A percentile compares a stretch with the other conserved stretches of the same genome.
Conservation (phyloP, 1,140 invertebrate genomes). For the Sesamia nonagrioides region DNA sequence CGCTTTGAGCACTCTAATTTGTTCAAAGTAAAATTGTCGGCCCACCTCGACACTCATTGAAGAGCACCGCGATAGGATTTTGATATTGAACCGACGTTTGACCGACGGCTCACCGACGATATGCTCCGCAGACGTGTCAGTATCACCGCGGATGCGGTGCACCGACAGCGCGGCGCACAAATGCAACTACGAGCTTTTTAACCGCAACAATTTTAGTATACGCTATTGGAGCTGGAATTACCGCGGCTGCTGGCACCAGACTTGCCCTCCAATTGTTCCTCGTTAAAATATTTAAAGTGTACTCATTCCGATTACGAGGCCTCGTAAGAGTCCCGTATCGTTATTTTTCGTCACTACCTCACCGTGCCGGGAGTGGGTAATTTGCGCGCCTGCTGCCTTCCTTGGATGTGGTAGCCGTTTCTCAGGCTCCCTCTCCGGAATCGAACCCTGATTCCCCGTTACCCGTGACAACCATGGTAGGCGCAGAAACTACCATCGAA, state of each 20-base stretch:
- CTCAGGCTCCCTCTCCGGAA: slow-evolving; percentile 94
- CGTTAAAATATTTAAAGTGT: slow-evolving; percentile 96
- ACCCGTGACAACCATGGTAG: slow-evolving; percentile 95
- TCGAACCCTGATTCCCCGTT: slow-evolving; percentile 92
- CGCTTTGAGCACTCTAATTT: slow-evolving; percentile 95
- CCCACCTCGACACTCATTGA: slow-evolving; percentile 89
- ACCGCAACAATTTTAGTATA: slow-evolving; percentile 96
- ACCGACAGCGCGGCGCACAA: slow-evolving; percentile 89
- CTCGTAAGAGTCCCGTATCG: slow-evolving; percentile 93
- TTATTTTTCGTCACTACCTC: no score
- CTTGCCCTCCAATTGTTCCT: slow-evolving; percentile 97
- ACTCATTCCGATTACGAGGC: slow-evolving; percentile 96
- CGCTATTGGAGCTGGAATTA: slow-evolving; percentile 97
- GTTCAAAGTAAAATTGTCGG: slow-evolving; percentile 93
- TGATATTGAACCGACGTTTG: slow-evolving; percentile 80
- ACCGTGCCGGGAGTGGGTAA: slow-evolving; percentile 96
- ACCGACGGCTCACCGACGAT: slow-evolving; percentile 82
- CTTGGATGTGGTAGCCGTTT: slow-evolving; percentile 97
- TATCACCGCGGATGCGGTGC: slow-evolving; percentile 87
- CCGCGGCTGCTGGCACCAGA: slow-evolving; percentile 96
- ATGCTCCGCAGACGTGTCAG: slow-evolving; percentile 84
- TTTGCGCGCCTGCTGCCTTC: slow-evolving; percentile 96
- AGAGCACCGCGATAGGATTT: slow-evolving; percentile 88
- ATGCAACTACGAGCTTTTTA: slow-evolving; percentile 93
- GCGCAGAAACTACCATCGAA: slow-evolving; percentile 93